phyloP scores from a whole-genome alignment of 2,888 invertebrate genomes.

The Heliothis peltigera region DNA sequence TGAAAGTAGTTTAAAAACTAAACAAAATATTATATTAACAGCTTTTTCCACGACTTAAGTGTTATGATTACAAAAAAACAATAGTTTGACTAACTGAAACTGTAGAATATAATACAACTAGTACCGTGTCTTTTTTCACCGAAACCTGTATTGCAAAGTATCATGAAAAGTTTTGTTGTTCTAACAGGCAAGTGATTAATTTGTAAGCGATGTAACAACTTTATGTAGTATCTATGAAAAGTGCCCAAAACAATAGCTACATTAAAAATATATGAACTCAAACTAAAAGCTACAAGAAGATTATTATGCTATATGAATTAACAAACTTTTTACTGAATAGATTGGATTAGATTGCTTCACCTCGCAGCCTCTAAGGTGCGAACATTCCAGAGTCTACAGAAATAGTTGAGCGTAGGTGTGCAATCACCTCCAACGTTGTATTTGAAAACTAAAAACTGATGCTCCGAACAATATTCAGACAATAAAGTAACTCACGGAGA shows the following conservation, averaged over 20 bases:
- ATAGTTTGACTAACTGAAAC: too few species aligned
- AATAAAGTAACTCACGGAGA: constrained; percentile 35
- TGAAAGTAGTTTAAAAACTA: too few species aligned
- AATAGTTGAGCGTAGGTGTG: constrained; percentile 71
- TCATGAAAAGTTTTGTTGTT: too few species aligned
- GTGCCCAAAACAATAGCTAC: background rate
- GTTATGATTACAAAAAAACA: too few species aligned
- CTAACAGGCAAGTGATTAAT: too few species aligned
- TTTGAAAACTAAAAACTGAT: constrained; percentile 50
- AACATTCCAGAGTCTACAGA: constrained; percentile 67
- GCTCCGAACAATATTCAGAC: constrained; percentile 45
- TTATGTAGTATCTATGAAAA: background rate
- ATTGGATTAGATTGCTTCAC: constrained; percentile 50
- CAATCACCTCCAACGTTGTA: constrained; percentile 59
- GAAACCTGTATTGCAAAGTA: too few species aligned
- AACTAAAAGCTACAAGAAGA: background rate
- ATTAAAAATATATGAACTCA: background rate
- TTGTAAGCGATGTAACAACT: too few species aligned
- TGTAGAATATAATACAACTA: too few species aligned
- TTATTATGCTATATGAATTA: constrained; percentile 22
- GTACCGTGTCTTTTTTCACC: too few species aligned
- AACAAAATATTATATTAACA: too few species aligned
- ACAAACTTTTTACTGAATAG: constrained; percentile 23
- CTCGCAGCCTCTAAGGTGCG: constrained; percentile 65
- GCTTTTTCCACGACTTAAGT: too few species aligned